Conservation (phyloP, 2,797 vertebrate genomes). For the Galagoides demidoff region DNA sequence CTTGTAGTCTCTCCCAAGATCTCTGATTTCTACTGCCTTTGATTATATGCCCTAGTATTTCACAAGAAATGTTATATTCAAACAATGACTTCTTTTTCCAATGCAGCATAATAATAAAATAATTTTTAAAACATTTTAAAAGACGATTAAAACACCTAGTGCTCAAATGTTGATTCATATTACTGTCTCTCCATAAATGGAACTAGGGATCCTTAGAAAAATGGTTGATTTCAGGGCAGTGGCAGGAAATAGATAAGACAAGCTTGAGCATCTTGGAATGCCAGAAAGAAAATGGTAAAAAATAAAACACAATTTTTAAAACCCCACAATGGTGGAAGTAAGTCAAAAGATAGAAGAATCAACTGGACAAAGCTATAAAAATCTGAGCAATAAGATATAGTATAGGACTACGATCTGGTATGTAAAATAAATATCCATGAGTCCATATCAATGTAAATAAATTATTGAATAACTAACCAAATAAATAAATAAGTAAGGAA, state of each 20-base stretch:
- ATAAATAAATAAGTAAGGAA: background rate
- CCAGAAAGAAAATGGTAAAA: background rate
- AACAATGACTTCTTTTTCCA: slow-evolving; percentile 22
- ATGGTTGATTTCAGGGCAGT: background rate
- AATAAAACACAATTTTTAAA: background rate
- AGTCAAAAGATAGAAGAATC: background rate
- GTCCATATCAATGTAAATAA: background rate
- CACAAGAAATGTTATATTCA: slow-evolving; percentile 12
- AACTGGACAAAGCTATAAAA: background rate
- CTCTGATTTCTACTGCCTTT: slow-evolving; percentile 31
- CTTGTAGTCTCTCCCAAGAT: background rate
- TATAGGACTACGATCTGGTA: background rate
- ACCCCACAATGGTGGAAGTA: background rate
- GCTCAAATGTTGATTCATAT: background rate
- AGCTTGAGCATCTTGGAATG: background rate
- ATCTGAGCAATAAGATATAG: slow-evolving; percentile 4
- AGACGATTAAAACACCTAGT: background rate
- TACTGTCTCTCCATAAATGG: background rate
- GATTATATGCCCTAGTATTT: background rate
- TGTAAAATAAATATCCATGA: slow-evolving; percentile 8
- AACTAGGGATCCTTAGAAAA: background rate
- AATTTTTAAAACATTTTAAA: slow-evolving; percentile 4
- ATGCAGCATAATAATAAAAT: background rate
- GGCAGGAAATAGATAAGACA: background rate
- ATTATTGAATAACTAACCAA: background rate